A percentile compares a stretch with the other conserved stretches of the same genome.
These are phyloP conservation scores for Ageneiosus marmoratus DNA, from an alignment of 2,113 vertebrate genomes.

Conservation along the genomic window DNA sequence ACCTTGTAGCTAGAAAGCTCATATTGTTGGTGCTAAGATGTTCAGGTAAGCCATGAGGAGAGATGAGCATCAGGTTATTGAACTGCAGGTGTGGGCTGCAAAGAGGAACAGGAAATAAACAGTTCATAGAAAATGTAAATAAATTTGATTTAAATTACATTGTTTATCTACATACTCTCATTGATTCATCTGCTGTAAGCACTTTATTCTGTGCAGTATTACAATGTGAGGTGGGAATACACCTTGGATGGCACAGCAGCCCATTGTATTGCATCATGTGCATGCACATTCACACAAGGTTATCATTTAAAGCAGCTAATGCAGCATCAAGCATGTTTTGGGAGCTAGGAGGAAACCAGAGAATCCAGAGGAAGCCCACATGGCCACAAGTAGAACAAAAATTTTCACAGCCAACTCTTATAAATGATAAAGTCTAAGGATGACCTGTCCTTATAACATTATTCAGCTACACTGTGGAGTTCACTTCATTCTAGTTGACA, in stretches of 20 bases:
- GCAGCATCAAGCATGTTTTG: background rate
- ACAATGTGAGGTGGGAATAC: background rate
- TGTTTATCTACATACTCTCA: background rate
- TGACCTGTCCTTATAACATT: background rate
- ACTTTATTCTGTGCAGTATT: background rate
- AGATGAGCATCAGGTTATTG: conserved; percentile 89
- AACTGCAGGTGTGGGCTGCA: conserved; percentile 87
- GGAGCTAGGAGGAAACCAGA: background rate
- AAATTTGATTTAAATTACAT: background rate
- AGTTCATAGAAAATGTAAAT: background rate
- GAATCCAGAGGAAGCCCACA: background rate
- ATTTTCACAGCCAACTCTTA: background rate
- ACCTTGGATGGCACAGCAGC: background rate
- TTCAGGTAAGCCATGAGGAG: conserved; percentile 80
- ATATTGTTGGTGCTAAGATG: conserved; percentile 59
- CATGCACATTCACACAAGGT: background rate
- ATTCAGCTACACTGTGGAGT: background rate
- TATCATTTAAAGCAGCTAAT: no score
- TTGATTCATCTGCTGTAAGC: background rate
- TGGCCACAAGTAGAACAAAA: background rate
- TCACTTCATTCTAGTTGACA: background rate
- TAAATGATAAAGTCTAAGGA: background rate
- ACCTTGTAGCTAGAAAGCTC: conserved; percentile 79
- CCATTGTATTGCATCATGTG: background rate
- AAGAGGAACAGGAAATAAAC: background rate